Percentiles rank a stretch among this genome's conserved stretches.
These are phyloP conservation scores for Meteorus sp. DNA, from an alignment of 1,140 invertebrate genomes.

Conservation along the genomic window DNA sequence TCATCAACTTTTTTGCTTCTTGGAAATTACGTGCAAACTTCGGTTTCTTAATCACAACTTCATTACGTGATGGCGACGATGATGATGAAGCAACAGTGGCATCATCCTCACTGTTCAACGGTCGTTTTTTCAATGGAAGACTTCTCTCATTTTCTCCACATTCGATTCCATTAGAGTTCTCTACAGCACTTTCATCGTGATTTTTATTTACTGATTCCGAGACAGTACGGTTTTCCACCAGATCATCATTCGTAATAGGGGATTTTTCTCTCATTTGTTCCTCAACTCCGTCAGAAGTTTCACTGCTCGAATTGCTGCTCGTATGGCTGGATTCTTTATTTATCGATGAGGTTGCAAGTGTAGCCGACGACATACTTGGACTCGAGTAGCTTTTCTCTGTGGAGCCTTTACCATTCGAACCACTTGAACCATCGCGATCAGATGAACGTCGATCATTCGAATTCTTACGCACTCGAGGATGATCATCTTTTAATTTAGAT, in stretches of 20 bases:
- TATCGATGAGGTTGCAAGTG: conserved; percentile 39
- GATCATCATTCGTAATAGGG: conserved; percentile 21
- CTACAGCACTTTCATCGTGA: conserved; percentile 4
- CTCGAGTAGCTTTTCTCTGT: conserved; percentile 41
- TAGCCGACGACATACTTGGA: conserved; percentile 36
- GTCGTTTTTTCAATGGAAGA: conserved; percentile 52
- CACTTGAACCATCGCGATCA: conserved; percentile 55
- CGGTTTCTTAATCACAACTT: conserved; percentile 57
- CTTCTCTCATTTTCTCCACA: conserved; percentile 31
- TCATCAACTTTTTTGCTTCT: conserved; percentile 65
- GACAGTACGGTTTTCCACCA: conserved; percentile 12
- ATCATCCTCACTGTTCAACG: conserved; percentile 32
- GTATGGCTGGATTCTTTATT: conserved; percentile 46
- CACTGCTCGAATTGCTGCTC: conserved; percentile 51
- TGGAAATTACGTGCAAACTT: conserved; percentile 65
- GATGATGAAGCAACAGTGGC: not conserved
- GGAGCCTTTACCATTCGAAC: conserved; percentile 52
- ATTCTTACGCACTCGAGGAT: conserved; percentile 51
- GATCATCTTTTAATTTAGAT: conserved; percentile 52
- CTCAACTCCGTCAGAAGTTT: conserved; percentile 50
- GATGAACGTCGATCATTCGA: conserved; percentile 54
- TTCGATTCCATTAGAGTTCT: conserved; percentile 14
- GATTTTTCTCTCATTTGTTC: conserved; percentile 35
- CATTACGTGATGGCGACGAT: no score
- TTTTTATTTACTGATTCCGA: conserved; percentile 13